Percentiles rank a stretch among this genome's conserved stretches.
Conservation (phyloP, 2,113 vertebrate genomes). For the Ailuropoda melanoleuca region DNA sequence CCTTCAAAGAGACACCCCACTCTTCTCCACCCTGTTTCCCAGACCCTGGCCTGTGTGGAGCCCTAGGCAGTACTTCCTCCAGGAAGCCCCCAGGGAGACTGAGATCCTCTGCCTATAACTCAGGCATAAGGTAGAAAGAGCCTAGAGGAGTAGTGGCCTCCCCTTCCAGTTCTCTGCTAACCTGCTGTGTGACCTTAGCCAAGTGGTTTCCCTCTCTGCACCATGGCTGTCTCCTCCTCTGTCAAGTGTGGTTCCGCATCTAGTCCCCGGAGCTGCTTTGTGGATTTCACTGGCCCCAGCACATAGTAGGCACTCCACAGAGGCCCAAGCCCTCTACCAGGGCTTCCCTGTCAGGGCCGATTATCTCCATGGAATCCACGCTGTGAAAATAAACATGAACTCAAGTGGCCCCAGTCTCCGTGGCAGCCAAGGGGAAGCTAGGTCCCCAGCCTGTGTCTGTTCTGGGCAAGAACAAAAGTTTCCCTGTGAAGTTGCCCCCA, state of each 20-base stretch:
- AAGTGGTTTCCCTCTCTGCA: neutral
- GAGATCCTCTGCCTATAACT: neutral
- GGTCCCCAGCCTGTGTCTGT: slow-evolving; percentile 74
- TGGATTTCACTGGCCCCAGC: neutral
- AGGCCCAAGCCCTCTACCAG: slow-evolving; percentile 32
- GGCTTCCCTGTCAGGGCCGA: slow-evolving; percentile 73
- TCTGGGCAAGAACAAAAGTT: slow-evolving; percentile 80
- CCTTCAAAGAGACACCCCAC: neutral
- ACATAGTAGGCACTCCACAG: slow-evolving; percentile 59
- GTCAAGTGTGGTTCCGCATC: neutral
- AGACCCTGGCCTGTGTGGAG: neutral
- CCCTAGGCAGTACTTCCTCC: neutral
- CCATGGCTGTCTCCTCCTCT: neutral
- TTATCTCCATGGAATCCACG: slow-evolving; percentile 82
- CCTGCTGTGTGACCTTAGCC: slow-evolving; percentile 6
- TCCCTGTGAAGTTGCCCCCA: slow-evolving; percentile 75
- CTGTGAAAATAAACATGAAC: slow-evolving; percentile 88
- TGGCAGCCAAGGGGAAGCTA: slow-evolving; percentile 81
- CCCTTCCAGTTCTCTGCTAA: neutral
- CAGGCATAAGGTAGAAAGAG: neutral
- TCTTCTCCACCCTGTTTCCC: neutral
- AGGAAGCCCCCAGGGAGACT: neutral
- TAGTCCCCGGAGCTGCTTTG: neutral
- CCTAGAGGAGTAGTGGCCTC: neutral
- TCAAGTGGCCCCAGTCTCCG: slow-evolving; percentile 85